Conservation (phyloP, 2,888 invertebrate genomes). For the Lithophane semibrunnea region DNA sequence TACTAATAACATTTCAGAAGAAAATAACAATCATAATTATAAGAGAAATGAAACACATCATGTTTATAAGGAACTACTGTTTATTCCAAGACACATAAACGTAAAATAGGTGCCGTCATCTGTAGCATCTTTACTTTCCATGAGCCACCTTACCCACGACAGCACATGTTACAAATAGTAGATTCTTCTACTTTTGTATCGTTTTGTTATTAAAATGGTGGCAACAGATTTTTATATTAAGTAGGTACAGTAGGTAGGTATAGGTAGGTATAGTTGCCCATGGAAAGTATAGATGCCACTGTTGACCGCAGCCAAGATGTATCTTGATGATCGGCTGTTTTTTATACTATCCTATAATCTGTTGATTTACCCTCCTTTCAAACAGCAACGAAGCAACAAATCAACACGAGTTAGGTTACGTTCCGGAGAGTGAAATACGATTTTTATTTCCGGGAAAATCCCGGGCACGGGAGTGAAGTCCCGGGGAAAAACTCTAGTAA, state of each 20-base stretch:
- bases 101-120: not conserved
- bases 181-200: too few relatives aligned
- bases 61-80: conserved; percentile 24
- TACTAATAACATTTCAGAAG: conserved; percentile 15
- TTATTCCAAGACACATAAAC: conserved; percentile 4
- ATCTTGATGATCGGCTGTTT: not conserved
- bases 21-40: not conserved
- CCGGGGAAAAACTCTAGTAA: not conserved
- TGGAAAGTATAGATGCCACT: too few relatives aligned
- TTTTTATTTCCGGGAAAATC: not conserved
- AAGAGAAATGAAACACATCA: conserved; percentile 3
- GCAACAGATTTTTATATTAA: too few relatives aligned
- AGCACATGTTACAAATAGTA: too few relatives aligned
- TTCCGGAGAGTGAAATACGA: not conserved
- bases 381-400: not conserved
- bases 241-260: too few relatives aligned
- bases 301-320: not conserved
- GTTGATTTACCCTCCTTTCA: not conserved
- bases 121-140: too few relatives aligned
- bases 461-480: too few relatives aligned
- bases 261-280: too few relatives aligned
- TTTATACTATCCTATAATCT: not conserved
- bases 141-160: too few relatives aligned
- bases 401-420: not conserved
- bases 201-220: too few relatives aligned